These are phyloP conservation scores for Marronus borbonicus DNA, from an alignment of 2,888 invertebrate species.

Conservation along the genomic window DNA sequence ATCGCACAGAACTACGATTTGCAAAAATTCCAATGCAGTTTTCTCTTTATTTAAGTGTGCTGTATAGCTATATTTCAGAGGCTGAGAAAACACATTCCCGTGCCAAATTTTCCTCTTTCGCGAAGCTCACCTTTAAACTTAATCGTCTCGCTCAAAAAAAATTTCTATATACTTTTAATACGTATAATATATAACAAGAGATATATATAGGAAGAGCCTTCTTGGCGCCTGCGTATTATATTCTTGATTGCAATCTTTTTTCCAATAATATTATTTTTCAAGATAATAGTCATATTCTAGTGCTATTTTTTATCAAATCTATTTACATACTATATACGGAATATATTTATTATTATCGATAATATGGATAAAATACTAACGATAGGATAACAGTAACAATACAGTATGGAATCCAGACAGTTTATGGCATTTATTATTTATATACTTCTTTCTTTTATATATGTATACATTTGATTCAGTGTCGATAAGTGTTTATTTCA, in stretches of 20 bases:
- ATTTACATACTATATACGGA: constrained; percentile 22
- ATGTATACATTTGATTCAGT: constrained; percentile 17
- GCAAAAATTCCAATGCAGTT: constrained; percentile 13
- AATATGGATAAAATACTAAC: constrained; percentile 19
- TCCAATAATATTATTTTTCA: not conserved
- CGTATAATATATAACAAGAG: constrained; percentile 2
- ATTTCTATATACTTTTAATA: not conserved
- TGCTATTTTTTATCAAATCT: constrained; percentile 42
- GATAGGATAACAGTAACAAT: constrained; percentile 10
- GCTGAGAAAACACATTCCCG: constrained; percentile 42
- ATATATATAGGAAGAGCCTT: not conserved
- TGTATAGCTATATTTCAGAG: constrained; percentile 18
- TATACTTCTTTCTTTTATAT: constrained; percentile 21
- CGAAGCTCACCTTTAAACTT: constrained; percentile 20
- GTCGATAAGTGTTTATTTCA: constrained; percentile 42
- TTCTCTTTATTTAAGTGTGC: not conserved
- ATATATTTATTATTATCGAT: constrained; percentile 40
- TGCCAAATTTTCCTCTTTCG: constrained; percentile 45
- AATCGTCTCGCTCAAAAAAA: constrained; percentile 31
- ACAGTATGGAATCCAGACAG: constrained; percentile 34
- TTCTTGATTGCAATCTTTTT: constrained; percentile 28
- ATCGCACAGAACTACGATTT: constrained; percentile 31
- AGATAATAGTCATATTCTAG: constrained; percentile 37
- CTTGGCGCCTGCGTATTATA: constrained; percentile 25
- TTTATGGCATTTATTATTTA: constrained; percentile 43